These are phyloP conservation scores for Petromus typicus DNA, from an alignment of 2,113 vertebrate genomes.

Conservation along the genomic window DNA sequence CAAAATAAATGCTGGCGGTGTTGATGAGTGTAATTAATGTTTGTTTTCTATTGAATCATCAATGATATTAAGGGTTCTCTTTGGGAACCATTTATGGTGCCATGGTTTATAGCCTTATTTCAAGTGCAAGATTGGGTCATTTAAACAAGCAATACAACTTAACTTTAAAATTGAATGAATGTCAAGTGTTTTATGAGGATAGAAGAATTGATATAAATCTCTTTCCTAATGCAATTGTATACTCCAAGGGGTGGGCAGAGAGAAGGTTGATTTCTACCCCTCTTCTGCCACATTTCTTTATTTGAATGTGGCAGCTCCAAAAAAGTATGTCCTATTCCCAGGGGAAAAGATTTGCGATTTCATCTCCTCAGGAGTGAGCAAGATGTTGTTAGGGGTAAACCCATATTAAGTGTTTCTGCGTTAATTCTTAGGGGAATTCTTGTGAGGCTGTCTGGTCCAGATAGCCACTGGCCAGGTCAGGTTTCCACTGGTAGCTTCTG, in stretches of 20 bases:
- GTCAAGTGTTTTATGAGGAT: slow-evolving; percentile 43
- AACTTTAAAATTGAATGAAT: slow-evolving; percentile 54
- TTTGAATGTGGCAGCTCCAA: not conserved
- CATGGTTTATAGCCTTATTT: slow-evolving; percentile 25
- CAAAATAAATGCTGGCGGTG: not conserved
- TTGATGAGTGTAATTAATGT: not conserved
- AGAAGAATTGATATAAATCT: not conserved
- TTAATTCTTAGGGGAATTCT: not conserved
- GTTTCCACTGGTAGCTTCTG: not conserved
- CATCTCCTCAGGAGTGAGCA: not conserved
- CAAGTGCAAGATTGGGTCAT: not conserved
- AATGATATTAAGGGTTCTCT: slow-evolving; percentile 5
- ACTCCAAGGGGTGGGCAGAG: not conserved
- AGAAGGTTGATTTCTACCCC: not conserved
- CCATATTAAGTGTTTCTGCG: not conserved
- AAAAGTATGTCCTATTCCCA: not conserved
- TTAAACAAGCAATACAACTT: slow-evolving; percentile 52
- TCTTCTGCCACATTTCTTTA: not conserved
- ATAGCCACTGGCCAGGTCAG: not conserved
- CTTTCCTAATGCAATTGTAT: not conserved
- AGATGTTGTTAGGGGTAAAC: not conserved
- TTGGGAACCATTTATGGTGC: not conserved
- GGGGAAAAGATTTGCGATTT: not conserved
- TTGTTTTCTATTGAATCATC: slow-evolving; percentile 12
- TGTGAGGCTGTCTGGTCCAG: not conserved